A percentile compares a stretch with the other conserved stretches of the same genome.
Evolutionary conservation across 2,888 invertebrate species (phyloP).

Genomic region (Acrobasis repandana): DNA sequence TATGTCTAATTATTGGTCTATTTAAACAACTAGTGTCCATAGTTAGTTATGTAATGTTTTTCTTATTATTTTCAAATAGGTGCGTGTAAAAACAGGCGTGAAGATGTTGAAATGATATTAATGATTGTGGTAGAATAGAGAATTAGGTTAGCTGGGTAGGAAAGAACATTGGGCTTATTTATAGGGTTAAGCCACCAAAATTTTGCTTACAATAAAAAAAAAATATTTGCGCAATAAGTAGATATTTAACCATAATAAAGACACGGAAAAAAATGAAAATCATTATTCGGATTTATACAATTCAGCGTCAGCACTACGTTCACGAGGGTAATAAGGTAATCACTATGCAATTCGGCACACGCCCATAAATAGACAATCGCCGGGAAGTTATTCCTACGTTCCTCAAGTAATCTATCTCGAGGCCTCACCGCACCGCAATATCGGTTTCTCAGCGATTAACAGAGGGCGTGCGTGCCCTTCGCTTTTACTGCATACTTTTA

Average conservation of each 20-base stretch:
- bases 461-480: constrained; percentile 82
- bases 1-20: no score
- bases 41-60: no score
- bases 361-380: constrained; percentile 75
- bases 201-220: no score
- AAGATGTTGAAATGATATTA: no score
- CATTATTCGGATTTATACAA: neutral
- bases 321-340: constrained; percentile 24
- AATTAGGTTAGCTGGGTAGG: no score
- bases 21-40: no score
- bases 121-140: no score
- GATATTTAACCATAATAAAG: neutral
- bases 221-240: no score
- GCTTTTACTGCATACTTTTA: constrained; percentile 80
- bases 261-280: neutral
- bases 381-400: constrained; percentile 74
- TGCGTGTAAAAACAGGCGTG: no score
- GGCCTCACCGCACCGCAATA: constrained; percentile 73
- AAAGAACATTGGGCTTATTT: no score
- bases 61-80: no score
- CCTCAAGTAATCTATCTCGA: constrained; percentile 78
- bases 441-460: constrained; percentile 83
- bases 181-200: no score
- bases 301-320: neutral
- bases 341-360: constrained; percentile 55